Percentiles rank a stretch among this genome's conserved stretches.
Evolutionary conservation across 1,140 invertebrate genomes (phyloP).

Genomic region (Drosophila sp.): DNA sequence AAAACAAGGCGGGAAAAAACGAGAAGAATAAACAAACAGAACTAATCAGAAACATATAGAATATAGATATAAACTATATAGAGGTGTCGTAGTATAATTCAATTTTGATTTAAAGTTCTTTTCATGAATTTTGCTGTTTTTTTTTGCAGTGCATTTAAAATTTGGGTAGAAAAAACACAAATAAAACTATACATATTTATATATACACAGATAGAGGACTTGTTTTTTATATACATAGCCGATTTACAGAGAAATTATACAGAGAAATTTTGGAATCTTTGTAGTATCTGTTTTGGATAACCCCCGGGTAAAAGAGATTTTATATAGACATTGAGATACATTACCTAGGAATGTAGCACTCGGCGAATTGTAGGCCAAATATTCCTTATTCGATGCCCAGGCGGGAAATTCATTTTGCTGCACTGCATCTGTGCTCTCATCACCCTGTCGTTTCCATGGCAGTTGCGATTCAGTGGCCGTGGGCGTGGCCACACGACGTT

Average conservation of each 20-base stretch:
- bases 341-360: slow-evolving; percentile 95
- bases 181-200: slow-evolving; percentile 43
- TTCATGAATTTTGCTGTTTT: slow-evolving; percentile 11
- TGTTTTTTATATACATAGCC: slow-evolving; percentile 32
- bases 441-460: slow-evolving; percentile 94
- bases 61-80: slow-evolving; percentile 36
- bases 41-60: slow-evolving; percentile 52
- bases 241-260: slow-evolving; percentile 45
- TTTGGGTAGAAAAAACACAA: slow-evolving; percentile 2
- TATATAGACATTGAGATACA: slow-evolving; percentile 11
- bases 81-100: slow-evolving; percentile 20
- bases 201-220: slow-evolving; percentile 21
- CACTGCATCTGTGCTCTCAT: slow-evolving; percentile 87
- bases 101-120: slow-evolving; percentile 7
- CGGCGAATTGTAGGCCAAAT: slow-evolving; percentile 94
- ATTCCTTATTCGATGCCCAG: slow-evolving; percentile 96
- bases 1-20: slow-evolving; percentile 64
- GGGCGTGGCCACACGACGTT: slow-evolving; percentile 89
- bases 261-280: slow-evolving; percentile 9
- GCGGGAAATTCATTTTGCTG: slow-evolving; percentile 95
- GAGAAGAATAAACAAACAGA: slow-evolving; percentile 56
- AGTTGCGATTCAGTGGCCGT: slow-evolving; percentile 93
- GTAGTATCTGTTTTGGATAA: slow-evolving; percentile 30
- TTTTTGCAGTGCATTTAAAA: slow-evolving; percentile 37
- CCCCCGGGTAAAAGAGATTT: not conserved